Conservation (phyloP, 1,140 invertebrate species). For the Globodera rostochiensis region DNA sequence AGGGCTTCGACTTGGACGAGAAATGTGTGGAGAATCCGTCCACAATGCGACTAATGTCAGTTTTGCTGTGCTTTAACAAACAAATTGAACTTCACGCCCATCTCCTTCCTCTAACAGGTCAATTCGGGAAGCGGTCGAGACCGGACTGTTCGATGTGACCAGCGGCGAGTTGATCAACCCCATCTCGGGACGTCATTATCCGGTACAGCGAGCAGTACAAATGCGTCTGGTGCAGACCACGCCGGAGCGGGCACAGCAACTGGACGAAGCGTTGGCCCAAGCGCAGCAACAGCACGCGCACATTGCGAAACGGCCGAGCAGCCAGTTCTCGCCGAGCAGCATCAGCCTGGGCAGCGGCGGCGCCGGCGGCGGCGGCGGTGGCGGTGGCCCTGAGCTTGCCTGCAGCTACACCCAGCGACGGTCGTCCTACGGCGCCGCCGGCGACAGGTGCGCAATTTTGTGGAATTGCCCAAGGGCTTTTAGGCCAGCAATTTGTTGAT, state of each 20-base stretch:
- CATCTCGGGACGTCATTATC: slow-evolving; percentile 52
- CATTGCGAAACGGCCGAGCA: not conserved
- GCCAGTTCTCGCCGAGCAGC: slow-evolving; percentile 29
- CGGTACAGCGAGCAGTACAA: slow-evolving; percentile 58
- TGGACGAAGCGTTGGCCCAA: slow-evolving; percentile 54
- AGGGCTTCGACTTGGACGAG: slow-evolving; percentile 58
- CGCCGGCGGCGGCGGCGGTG: not conserved
- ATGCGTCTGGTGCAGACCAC: slow-evolving; percentile 57
- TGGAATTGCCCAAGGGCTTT: not conserved
- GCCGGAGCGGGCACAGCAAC: slow-evolving; percentile 45
- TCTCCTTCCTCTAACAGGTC: slow-evolving; percentile 38
- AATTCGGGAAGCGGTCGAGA: slow-evolving; percentile 61
- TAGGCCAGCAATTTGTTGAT: too few relatives aligned
- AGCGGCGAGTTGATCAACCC: slow-evolving; percentile 60
- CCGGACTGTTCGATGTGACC: slow-evolving; percentile 61
- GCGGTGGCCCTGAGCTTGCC: not conserved
- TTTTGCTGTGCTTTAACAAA: too few relatives aligned
- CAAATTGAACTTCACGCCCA: not conserved
- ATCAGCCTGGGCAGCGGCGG: slow-evolving; percentile 11
- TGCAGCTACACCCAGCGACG: slow-evolving; percentile 8
- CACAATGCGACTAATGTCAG: slow-evolving; percentile 44
- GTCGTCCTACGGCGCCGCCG: slow-evolving; percentile 20
- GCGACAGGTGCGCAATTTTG: slow-evolving; percentile 13
- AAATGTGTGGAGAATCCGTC: slow-evolving; percentile 59
- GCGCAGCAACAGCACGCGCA: slow-evolving; percentile 31